Evolutionary conservation across 2,113 vertebrate genomes (phyloP), one percentile per base, ranked within the genome.

Genomic region (Malurus elegans): DNA sequence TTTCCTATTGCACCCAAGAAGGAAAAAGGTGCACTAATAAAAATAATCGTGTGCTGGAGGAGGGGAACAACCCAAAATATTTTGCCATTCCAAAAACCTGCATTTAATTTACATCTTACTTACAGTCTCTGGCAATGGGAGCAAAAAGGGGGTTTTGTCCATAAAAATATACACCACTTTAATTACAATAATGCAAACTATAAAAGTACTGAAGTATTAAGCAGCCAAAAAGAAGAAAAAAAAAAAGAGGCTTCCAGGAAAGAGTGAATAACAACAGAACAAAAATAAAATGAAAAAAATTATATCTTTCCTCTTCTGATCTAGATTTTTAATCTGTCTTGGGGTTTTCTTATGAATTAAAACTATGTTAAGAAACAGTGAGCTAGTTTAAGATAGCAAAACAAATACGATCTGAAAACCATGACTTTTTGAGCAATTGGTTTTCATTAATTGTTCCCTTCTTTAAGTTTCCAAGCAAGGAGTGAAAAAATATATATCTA

Each of bases 371-470:
- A 61, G 58, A 82, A 79, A 79, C 47, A 82, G 75, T 4, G 0
- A 48, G 38, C 65, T 93, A 83, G 75, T 88, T 92, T 74, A 90
- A 90, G 72, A 75, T 80, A 72, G 12, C 28, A 92, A 96, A 96
- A 93, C 40, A 95, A 93, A 86, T 80, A 81, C 32, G 53, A 93
- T 94, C 56, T 81, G 75, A 90, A 97, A 95, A 75, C 40, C 69
- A 71, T 28, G 67, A 31, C 40, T 94, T 96, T 96, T 90, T n/a
- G 42, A 88, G 82, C 51, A 79, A 94, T 94, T 84, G 69, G 36
- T 88, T 94, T 84, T 91, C 90, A 92, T 96, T 96, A 94, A 96
- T 96, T 96, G 76, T 94, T 92, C 93, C 53, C 42, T 92, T 94
- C 95, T 89, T 92, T 93, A 84, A 67, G 69, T 92, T 96, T 96